Base-by-base conservation (phyloP, 1,140 invertebrate genomes). In the Cyclargus thomasi region DNA sequence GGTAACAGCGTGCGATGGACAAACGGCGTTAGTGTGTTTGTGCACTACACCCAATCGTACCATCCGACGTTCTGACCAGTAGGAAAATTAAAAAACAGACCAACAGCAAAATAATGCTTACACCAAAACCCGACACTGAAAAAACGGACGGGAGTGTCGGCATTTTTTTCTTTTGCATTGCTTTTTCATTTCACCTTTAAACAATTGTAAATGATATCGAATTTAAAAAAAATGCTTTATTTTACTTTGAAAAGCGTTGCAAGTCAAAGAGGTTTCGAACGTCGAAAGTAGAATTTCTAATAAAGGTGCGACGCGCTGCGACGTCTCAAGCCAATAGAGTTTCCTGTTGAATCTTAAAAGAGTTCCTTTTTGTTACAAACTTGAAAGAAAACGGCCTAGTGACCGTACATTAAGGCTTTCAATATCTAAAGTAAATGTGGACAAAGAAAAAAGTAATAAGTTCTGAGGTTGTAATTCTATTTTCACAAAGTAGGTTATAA, bases 321-420 rank as follows among this genome's bases (percentile, higher is more conserved):
- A 29, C 29, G 29, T 29, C 29, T 29, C 29, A 4, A 5, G 55
- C 55, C 55, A 59, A 59, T 59, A 59, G 53, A 55, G 5, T 18
- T 20, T 59, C 18, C 55, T 59, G 55, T 59, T 11, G 55, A 59
- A 59, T 59, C 18, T 59, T 59, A 59, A 59, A 59, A 11, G 17
- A 55, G 16, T 55, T 20, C 18, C 16, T 55, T 55, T 55, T 55
- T 55, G n/a, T 18, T 59, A 18, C 10, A 21, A 59, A 11, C 55
- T 59, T 59, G 18, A 59, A 11, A 59, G 18, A 21, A 20, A 11
- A 20, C 55, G 55, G 55, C 17, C 18, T 21, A 20, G 29, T 29
- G 1, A 29, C 29, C 23, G 23, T 23, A 29, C 5, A 29, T 4
- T 29, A 29, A 29, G 23, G 23, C 6, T 23, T 29, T 29, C 29